Evolutionary conservation across 2,797 vertebrate species (phyloP), one percentile per base, ranked within the genome.

Genomic region (Poeciliopsis turneri): DNA sequence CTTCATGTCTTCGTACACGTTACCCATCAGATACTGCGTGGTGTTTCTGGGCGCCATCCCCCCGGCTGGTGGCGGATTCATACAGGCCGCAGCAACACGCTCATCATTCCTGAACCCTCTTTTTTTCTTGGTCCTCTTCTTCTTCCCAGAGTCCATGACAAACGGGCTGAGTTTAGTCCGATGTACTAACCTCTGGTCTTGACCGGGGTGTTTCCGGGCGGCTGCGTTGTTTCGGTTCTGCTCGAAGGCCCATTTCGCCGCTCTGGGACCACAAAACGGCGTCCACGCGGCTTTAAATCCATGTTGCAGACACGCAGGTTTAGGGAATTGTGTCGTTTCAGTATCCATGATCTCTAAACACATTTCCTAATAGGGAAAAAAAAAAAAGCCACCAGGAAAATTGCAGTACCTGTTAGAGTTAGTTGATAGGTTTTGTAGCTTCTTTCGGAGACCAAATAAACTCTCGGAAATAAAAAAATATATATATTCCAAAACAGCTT

Each of bases 21-120:
- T 81, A 39, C 84, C 81, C 95, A 96, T 96, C 5, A 96, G 66
- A 84, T 95, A 96, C 82, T 96, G 95, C 1, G 95, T 96, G 0
- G 95, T 96, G 92, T 96, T 96, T 2, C 20, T 41, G 2, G 96
- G 96, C 75, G 96, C 96, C 95, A 95, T 95, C 5, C 92, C 86
- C 0, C 93, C 92, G 0, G 80, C 3, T 4, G 82, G 82, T 0
- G 6, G 82, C 2, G n/a, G 43, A 0, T 2, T 23, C 13, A 4
- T 0, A 23, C 11, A 25, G 55, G 75, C 79, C 78, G 7, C 78
- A 16, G 41, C 11, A 70, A 45, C 39, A 2, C 0, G 36, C 6
- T 12, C 51, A 5, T 12, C n/a, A 0, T 0, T 6, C 18, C 0
- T 0, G 0, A 64, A 12, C 7, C n/a, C 9, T 0, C 0, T 1